Conservation (phyloP, 2,797 vertebrate genomes). For the Gallinago stenura region DNA sequence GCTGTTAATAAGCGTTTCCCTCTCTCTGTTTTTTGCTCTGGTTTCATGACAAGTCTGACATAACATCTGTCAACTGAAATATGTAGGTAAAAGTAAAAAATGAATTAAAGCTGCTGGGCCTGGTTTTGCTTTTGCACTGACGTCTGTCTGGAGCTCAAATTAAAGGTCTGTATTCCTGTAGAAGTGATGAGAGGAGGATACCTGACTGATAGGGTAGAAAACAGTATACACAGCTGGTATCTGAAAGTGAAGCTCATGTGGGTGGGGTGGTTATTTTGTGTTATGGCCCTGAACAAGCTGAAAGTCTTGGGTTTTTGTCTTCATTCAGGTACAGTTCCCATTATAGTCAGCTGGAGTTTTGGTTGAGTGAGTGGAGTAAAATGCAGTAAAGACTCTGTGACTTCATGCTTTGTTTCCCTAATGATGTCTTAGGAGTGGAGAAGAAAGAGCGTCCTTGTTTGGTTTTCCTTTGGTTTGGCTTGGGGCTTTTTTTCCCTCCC, state of each 20-base stretch:
- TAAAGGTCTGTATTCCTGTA: neutral
- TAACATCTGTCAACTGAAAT: neutral
- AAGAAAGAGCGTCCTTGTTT: neutral
- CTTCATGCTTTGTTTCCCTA: neutral
- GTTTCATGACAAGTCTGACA: neutral
- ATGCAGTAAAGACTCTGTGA: neutral
- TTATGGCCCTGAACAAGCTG: neutral
- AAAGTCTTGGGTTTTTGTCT: neutral
- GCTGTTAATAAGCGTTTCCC: neutral
- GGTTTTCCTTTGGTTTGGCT: neutral
- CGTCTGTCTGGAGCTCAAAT: neutral
- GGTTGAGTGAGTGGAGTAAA: neutral
- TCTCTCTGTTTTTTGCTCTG: neutral
- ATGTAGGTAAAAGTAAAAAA: neutral
- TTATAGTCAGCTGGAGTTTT: neutral
- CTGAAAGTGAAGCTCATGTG: neutral
- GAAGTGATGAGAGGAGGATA: neutral
- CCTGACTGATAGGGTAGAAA: neutral
- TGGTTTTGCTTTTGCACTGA: neutral
- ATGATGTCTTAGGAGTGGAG: neutral
- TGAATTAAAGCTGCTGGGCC: neutral
- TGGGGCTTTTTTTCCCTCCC: rapidly evolving
- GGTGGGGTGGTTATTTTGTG: neutral
- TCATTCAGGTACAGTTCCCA: neutral
- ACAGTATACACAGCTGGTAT: neutral